phyloP scores from a whole-genome alignment of 2,888 invertebrate species.

The Andrena marginata region DNA sequence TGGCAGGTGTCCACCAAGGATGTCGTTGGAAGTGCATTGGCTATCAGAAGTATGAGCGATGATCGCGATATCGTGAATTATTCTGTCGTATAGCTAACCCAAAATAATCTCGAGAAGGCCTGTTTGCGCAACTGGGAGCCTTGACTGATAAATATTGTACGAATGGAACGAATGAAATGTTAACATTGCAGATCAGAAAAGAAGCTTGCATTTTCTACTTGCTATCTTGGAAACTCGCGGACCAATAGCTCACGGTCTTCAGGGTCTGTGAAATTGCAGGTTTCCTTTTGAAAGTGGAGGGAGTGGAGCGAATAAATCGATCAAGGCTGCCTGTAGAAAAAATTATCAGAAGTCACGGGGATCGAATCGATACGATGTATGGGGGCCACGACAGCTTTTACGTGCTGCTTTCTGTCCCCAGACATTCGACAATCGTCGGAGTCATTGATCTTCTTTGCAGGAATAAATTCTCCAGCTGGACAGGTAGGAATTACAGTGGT shows the following conservation, averaged over 20 bases:
- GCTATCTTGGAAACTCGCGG: too few relatives aligned
- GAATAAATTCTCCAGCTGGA: constrained; percentile 16
- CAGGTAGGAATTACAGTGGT: constrained; percentile 10
- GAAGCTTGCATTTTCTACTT: background rate
- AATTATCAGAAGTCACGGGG: background rate
- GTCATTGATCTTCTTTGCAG: background rate
- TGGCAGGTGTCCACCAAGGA: constrained; percentile 48
- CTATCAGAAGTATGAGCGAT: constrained; percentile 42
- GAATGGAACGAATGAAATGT: background rate
- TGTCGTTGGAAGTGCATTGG: constrained; percentile 20
- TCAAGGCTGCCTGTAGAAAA: too few relatives aligned
- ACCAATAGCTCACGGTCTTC: too few relatives aligned
- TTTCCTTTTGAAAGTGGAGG: too few relatives aligned
- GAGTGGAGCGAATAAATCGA: too few relatives aligned
- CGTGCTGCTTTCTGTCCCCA: background rate
- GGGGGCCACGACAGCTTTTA: background rate
- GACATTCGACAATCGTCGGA: constrained; percentile 29
- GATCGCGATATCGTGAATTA: constrained; percentile 41
- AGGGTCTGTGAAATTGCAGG: too few relatives aligned
- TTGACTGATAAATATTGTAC: background rate
- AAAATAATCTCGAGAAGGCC: constrained; percentile 32
- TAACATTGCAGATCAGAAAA: background rate
- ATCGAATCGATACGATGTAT: background rate
- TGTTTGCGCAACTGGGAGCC: constrained; percentile 1
- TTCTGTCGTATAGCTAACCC: constrained; percentile 7